Evolutionary conservation across 2,797 vertebrate species (phyloP), one percentile per base, ranked within the genome.

Genomic region (Gymnopithys bicolor): DNA sequence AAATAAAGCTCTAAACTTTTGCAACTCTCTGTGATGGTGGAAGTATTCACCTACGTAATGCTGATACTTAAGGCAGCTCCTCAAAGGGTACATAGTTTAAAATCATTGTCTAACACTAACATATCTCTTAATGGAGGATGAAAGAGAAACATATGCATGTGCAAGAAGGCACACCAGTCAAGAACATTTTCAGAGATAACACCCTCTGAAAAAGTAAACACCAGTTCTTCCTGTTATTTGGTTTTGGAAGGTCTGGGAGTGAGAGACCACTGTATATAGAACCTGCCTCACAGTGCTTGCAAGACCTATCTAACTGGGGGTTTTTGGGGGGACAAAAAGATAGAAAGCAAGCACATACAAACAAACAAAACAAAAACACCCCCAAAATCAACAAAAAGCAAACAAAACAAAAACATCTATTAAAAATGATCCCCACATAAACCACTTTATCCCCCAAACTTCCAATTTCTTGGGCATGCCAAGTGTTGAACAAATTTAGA

Each of bases 251-350:
- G 8, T 51, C 48, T 80, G 10, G 52, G 46, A 59, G 52, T 21
- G n/a, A 73, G 41, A 78, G 7, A 35, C 2, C 3, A 35, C 5
- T 14, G 5, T 23, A 10, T 9, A 35, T 4, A 79, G 28, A 77
- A 45, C 7, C 25, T 83, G 17, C 8, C 9, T 92, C 13, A 25
- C 1, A 4, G 11, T 45, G 11, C 13, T 82, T 76, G 22, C 17
- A 76, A 27, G 33, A 8, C 10, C 15, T 51, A 32, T 37, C 15
- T 17, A 37, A 2, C 4, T 70, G 15, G 8, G 1, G 1, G 7
- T 35, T n/a, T 12, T 49, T 35, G 11, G 2, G 7, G 13, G 10
- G 4, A 7, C 1, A 6, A 10, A 3, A 19, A 28, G 41, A 43
- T 18, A 23, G 39, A 62, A 41, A 37, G 2, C 5, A 75, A 35